Percentiles rank a stretch among this genome's conserved stretches.
Evolutionary conservation across 2,113 vertebrate species (phyloP).

Genomic region (Copsychus sechellarum): DNA sequence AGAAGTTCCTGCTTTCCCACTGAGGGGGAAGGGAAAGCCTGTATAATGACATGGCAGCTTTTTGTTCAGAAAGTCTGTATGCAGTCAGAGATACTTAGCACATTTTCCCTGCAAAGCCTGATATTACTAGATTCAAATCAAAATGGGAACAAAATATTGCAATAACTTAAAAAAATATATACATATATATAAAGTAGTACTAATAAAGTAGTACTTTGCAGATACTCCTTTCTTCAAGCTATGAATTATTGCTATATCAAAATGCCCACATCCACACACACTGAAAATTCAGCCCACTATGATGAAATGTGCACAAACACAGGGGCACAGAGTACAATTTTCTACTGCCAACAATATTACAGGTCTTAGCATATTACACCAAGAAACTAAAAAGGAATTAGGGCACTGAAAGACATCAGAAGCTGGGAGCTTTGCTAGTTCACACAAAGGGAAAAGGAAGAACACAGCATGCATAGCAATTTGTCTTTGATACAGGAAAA

Average conservation of each 20-base stretch:
- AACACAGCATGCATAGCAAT: neutral
- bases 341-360: neutral
- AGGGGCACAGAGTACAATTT: neutral
- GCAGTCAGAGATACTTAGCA: neutral
- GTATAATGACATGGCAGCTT: neutral
- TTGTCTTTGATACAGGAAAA: neutral
- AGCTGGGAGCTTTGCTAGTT: neutral
- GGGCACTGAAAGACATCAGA: neutral
- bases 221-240: neutral
- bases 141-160: neutral
- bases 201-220: neutral
- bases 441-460: neutral
- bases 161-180: neutral
- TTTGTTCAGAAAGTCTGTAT: neutral
- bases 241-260: neutral
- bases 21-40: neutral
- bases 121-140: neutral
- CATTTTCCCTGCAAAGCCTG: neutral
- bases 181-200: neutral
- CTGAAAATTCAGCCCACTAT: neutral
- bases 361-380: neutral
- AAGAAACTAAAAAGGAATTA: neutral
- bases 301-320: neutral
- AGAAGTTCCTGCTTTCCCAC: conserved; percentile 52
- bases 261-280: neutral